Evolutionary conservation across 2,113 vertebrate species (phyloP), one percentile per base, ranked within the genome.

Genomic region (Centropus unirufus): DNA sequence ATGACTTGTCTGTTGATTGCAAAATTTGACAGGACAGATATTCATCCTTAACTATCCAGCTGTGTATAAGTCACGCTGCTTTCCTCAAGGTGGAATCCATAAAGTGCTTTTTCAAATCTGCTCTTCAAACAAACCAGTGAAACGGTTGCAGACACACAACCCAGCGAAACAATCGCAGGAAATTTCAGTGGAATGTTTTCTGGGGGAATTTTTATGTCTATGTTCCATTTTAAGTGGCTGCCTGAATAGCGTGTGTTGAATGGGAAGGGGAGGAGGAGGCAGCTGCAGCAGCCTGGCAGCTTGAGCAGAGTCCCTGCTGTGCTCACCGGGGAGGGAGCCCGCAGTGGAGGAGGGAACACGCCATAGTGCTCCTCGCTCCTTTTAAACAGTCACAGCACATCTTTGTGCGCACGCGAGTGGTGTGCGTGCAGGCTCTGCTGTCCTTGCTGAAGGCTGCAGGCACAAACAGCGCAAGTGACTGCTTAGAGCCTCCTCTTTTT

Each of bases 1-100:
- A 77, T 74, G 58, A 80, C 64, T 91, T 87, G 79, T 91, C 87
- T 59, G 58, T 83, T 84, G 91, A 66, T 46, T 85, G 66, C 67
- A 76, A 79, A 83, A 66, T 91, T 87, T 85, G 84, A 78, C 89
- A 90, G 83, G 67, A 55, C 55, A 59, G 72, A 72, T 87, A 91
- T 23, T 87, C 69, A 73, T 92, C 54, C 62, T 84, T 87, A 84
- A 87, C 70, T 84, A 32, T 58, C 69, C 83, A 79, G 58, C 81
- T 87, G 36, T 51, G 30, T 85, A 54, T 95, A 96, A 96, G 95
- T 93, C 95, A 95, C 11, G 10, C 69, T 84, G 76, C 76, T 76
- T 93, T 91, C 59, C 72, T 95, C 85, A 92, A 96, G 88, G 95
- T 93, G 88, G 92, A 93, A 95, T 85, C 62, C 78, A 90, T 95